Evolutionary conservation across 2,797 vertebrate genomes (phyloP), one percentile per base, ranked within the genome.

Genomic region (Lepus oiostolus): DNA sequence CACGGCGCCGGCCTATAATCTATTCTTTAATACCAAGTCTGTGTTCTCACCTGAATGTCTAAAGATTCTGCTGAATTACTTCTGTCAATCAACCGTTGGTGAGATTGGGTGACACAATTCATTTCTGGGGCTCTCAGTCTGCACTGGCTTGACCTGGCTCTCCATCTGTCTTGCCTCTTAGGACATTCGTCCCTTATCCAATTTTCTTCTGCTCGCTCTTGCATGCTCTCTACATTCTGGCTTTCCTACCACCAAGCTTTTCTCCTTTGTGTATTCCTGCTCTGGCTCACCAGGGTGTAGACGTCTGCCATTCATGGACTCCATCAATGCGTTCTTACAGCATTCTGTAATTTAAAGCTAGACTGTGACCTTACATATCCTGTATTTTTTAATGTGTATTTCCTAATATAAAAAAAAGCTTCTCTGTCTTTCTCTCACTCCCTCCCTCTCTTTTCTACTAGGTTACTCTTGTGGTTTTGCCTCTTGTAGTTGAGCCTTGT

Each of bases 11-110:
- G 7, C 42, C 42, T 75, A 1, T 88, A 42, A 52, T 68, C 80
- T 94, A 50, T 85, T 85, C 28, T 76, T 83, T 90, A 77, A 24
- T 86, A 83, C 2, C 11, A 75, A 71, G 11, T 92, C 50, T 75
- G 11, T 92, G 24, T 24, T 26, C 75, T 70, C 5, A 52, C 4
- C 11, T 79, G 42, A 90, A 38, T 75, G 63, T 42, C 14, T 91
- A 52, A 62, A 82, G 24, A 35, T 35, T 93, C 67, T 96, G 38
- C 62, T 58, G 54, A 72, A 38, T 89, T 30, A 71, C 19, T 35
- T 52, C 7, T 32, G 54, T 72, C 42, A 9, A 0, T 87, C 30
- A 38, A 17, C 28, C 14, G 7, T 26, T 68, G 11, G 17, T 22
- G 17, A 92, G 65, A 60, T 8, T 92, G 70, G 26, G 26, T 79